phyloP scores from a whole-genome alignment of 2,113 vertebrate species.

The Callorhinus ursinus region DNA sequence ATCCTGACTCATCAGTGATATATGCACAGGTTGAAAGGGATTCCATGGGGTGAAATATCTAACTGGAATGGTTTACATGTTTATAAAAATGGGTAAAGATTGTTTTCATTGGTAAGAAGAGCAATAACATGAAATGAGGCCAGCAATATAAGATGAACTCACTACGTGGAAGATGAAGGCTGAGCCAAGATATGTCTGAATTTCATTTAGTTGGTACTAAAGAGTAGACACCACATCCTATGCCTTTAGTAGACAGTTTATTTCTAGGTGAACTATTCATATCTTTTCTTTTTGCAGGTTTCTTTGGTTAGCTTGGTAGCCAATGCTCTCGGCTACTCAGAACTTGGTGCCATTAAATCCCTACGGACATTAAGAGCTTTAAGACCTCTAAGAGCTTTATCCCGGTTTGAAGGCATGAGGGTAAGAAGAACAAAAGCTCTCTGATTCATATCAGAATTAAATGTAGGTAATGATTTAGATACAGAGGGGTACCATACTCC shows the following conservation, averaged over 20 bases:
- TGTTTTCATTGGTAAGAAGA: background rate
- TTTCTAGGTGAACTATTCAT: conserved; percentile 27
- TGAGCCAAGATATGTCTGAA: background rate
- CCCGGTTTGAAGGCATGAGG: conserved; percentile 99
- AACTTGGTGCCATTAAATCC: conserved; percentile 96
- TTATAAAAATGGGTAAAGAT: background rate
- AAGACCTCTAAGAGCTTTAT: conserved; percentile 97
- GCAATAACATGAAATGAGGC: background rate
- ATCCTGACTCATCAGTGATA: background rate
- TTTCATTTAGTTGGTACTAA: background rate
- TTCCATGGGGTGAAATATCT: background rate
- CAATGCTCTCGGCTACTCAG: conserved; percentile 91
- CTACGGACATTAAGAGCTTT: conserved; percentile 96
- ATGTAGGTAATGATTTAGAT: background rate
- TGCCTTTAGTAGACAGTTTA: background rate
- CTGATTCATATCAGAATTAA: conserved; percentile 61
- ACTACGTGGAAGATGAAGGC: background rate
- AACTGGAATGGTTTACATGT: background rate
- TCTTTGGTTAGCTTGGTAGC: conserved; percentile 96
- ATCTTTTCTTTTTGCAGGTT: conserved; percentile 86
- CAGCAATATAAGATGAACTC: background rate
- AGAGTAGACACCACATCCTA: background rate
- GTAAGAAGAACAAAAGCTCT: conserved; percentile 88
- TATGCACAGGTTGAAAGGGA: background rate
- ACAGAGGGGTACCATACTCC: background rate